Base-by-base conservation (phyloP, 1,140 invertebrate genomes). In the Periplaneta americana region DNA sequence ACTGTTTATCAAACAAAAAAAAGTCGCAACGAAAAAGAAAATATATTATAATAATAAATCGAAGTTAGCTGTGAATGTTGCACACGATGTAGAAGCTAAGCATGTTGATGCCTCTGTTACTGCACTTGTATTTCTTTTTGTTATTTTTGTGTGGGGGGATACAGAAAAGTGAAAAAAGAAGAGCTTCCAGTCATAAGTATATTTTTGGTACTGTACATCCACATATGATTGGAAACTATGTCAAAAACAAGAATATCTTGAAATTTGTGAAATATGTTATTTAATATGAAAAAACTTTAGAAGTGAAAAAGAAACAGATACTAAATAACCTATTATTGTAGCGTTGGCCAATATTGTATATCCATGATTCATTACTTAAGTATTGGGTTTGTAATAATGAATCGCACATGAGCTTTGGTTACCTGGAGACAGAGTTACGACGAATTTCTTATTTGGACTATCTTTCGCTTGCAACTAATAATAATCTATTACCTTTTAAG, bases 121-220 rank as follows among this genome's bases (percentile, higher is more conserved):
- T 33, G 33, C 48, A 66, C 22, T 66, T 48, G 39, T 48, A 48
- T 48, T 80, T 74, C 31, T 80, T 57, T 80, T 48, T 34, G 32
- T 34, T 66, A 74, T 28, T 80, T 80, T 80, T 74, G 37, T 80
- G 79, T 48, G 79, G 57, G 48, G 36, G 28, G 36, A 33, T 31
- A 74, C 15, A 57, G 48, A n/a, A 35, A 74, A 80, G 57, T 34
- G 37, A 32, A 80, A 34, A 37, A 32, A 80, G 17, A 37, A 57
- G 79, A 74, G 79, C 79, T 80, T 80, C 79, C 79, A 80, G 57
- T 34, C 34, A 80, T 35, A 28, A 80, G 37, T 35, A 66, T 80
- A 80, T 80, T 80, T 80, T 80, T 80, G 79, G 79, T 80, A 80
- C 57, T 80, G 79, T 39, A 34, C 28, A 48, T 31, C 34, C 79